Conservation (phyloP, 1,140 invertebrate species). For the Drosophila sp. region DNA sequence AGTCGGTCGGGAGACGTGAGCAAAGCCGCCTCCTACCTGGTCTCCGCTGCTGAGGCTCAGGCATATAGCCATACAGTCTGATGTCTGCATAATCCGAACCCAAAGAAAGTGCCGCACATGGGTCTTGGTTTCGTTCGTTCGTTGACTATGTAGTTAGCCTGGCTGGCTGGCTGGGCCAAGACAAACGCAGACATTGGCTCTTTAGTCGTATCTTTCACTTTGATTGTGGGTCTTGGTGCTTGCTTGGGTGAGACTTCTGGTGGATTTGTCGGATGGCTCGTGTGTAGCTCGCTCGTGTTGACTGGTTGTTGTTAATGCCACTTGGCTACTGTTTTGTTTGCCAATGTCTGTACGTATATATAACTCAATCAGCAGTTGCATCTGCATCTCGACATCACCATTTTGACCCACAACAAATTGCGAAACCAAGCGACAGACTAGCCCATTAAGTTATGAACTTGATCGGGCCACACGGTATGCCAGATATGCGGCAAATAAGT, state of each 20-base stretch:
- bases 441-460: conserved; percentile 39
- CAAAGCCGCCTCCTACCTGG: conserved; percentile 48
- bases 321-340: conserved; percentile 79
- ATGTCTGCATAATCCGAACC: conserved; percentile 68
- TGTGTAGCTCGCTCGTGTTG: conserved; percentile 53
- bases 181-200: conserved; percentile 73
- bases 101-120: conserved; percentile 74
- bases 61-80: conserved; percentile 2
- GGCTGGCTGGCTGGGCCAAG: conserved; percentile 53
- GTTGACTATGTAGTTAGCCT: conserved; percentile 34
- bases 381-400: conserved; percentile 23
- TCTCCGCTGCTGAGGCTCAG: background rate
- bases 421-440: conserved; percentile 11
- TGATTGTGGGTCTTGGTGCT: conserved; percentile 58
- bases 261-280: conserved; percentile 31
- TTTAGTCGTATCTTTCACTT: conserved; percentile 80
- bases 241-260: conserved; percentile 1
- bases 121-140: conserved; percentile 35
- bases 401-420: conserved; percentile 62
- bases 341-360: conserved; percentile 57
- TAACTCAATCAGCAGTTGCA: conserved; percentile 68
- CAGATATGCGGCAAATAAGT: conserved; percentile 32
- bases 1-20: conserved; percentile 53
- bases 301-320: conserved; percentile 45
- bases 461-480: conserved; percentile 20